phyloP scores from a whole-genome alignment of 2,113 vertebrate genomes.

The Pteronura brasiliensis region DNA sequence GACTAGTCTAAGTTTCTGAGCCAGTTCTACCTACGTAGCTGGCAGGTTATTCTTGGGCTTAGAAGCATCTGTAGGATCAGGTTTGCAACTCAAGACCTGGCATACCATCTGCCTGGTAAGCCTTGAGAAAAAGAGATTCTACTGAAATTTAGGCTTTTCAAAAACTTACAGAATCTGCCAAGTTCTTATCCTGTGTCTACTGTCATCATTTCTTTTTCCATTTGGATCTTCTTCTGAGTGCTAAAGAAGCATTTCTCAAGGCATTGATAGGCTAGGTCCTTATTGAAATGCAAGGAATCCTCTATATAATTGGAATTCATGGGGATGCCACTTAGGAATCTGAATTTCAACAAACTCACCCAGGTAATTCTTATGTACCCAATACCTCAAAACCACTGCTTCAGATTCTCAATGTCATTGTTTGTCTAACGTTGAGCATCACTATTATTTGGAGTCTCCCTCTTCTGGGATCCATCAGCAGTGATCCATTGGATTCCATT shows the following conservation, averaged over 20 bases:
- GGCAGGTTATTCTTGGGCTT: neutral
- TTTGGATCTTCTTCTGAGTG: neutral
- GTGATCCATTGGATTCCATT: neutral
- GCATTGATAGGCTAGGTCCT: neutral
- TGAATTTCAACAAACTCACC: neutral
- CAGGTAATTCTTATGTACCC: neutral
- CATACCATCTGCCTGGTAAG: neutral
- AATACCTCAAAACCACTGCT: neutral
- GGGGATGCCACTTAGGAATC: neutral
- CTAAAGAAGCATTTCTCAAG: neutral
- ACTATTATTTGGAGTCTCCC: neutral
- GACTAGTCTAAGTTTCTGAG: neutral
- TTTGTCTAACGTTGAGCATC: neutral
- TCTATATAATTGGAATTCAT: neutral
- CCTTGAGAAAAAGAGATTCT: neutral
- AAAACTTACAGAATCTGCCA: neutral
- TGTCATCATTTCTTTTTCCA: neutral
- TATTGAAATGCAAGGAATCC: neutral
- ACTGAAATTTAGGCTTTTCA: neutral
- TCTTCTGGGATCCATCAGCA: neutral
- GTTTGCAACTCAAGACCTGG: neutral
- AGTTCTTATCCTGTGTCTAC: neutral
- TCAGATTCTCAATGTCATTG: neutral
- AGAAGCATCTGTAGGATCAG: neutral
- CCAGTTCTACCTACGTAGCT: neutral